A percentile compares a stretch with the other conserved stretches of the same genome.
phyloP scores from a whole-genome alignment of 2,797 vertebrate genomes.

The Meda fulgida region DNA sequence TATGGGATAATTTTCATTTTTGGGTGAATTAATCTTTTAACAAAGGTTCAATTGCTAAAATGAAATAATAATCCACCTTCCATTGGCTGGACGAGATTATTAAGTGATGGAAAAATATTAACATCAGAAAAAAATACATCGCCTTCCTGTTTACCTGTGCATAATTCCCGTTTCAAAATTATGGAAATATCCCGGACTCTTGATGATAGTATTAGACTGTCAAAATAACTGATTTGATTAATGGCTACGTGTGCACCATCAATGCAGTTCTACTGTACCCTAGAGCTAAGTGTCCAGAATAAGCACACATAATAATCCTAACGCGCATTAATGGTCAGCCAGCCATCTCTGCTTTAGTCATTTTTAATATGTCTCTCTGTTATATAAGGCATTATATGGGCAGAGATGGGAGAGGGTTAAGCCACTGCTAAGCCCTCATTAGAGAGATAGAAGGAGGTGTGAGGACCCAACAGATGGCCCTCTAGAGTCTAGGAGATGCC shows the following conservation, averaged over 20 bases:
- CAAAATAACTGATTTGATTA: constrained; percentile 34
- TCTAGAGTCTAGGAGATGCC: constrained; percentile 36
- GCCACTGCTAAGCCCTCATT: constrained; percentile 52
- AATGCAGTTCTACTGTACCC: neutral
- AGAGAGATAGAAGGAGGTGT: constrained; percentile 46
- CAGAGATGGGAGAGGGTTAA: constrained; percentile 52
- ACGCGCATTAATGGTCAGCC: constrained; percentile 57
- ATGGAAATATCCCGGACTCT: neutral
- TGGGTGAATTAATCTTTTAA: neutral
- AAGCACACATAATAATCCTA: constrained; percentile 49
- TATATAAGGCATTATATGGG: constrained; percentile 51
- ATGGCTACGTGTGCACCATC: constrained; percentile 6
- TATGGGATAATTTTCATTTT: no score
- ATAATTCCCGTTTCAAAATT: neutral
- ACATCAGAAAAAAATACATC: neutral
- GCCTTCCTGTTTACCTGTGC: neutral
- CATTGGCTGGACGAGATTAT: neutral
- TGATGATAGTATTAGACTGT: neutral
- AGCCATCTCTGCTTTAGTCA: constrained; percentile 52
- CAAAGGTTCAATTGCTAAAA: neutral
- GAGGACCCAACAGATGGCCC: constrained; percentile 50
- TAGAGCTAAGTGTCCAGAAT: constrained; percentile 18
- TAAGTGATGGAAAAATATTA: neutral
- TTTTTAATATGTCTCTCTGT: constrained; percentile 56
- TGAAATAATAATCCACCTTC: neutral